These are phyloP conservation scores for Apostichopus californicus DNA, from an alignment of 35 echinoderm and acorn worm species.

Conservation along the genomic window DNA sequence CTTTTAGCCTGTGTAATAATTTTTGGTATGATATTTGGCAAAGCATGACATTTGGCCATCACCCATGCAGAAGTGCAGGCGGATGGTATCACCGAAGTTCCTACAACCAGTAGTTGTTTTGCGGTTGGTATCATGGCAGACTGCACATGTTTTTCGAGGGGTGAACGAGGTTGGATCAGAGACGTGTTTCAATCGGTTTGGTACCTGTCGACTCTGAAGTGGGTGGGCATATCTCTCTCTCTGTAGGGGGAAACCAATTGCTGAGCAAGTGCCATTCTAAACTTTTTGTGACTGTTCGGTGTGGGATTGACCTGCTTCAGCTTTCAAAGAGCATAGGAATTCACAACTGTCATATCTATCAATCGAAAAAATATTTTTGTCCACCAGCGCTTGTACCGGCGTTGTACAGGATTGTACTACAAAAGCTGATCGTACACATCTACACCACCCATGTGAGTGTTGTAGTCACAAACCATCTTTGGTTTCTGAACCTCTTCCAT, in stretches of 20 bases:
- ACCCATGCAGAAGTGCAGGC: background rate
- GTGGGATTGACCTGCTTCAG: background rate
- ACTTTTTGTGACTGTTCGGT: background rate
- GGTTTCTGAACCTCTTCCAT: no score
- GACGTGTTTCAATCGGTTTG: background rate
- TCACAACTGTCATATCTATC: slow-evolving; percentile 23
- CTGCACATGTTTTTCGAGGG: background rate
- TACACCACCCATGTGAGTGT: background rate
- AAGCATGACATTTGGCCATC: background rate
- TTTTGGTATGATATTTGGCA: no score
- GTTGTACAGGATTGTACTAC: background rate
- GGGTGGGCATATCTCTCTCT: background rate
- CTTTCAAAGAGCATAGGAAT: slow-evolving; percentile 25
- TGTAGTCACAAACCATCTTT: background rate
- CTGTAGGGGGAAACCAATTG: background rate
- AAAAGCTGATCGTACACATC: slow-evolving; percentile 29
- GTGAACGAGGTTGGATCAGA: background rate
- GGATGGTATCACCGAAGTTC: background rate
- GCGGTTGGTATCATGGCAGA: background rate
- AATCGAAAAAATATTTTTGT: background rate
- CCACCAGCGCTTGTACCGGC: background rate
- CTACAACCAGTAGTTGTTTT: background rate
- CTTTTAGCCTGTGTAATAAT: background rate
- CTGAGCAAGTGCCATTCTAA: background rate
- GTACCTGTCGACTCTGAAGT: background rate